These are phyloP conservation scores for Chiloscyllium punctatum DNA, from an alignment of 2,797 vertebrate species.

Conservation along the genomic window DNA sequence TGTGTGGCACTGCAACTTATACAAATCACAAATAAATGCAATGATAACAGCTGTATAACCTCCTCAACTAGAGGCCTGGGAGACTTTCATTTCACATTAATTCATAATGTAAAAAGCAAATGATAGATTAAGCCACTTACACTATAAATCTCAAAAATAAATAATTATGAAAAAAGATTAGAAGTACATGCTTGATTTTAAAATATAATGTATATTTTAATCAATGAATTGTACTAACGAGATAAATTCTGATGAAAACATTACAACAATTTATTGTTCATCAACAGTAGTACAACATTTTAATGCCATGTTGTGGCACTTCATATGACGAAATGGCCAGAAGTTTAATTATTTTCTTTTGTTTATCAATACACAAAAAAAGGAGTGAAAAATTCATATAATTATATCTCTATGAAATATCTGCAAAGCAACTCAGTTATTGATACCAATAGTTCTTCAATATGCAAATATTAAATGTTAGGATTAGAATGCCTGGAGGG, in stretches of 20 bases:
- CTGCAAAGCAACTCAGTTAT: background rate
- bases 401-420: background rate
- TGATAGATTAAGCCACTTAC: background rate
- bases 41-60: background rate
- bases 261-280: background rate
- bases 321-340: background rate
- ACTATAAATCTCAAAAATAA: background rate
- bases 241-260: background rate
- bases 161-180: background rate
- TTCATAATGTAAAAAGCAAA: background rate
- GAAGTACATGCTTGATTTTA: background rate
- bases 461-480: background rate
- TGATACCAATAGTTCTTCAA: background rate
- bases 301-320: background rate
- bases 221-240: background rate
- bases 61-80: background rate
- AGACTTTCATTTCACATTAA: background rate
- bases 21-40: conserved; percentile 5
- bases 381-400: background rate
- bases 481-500: background rate
- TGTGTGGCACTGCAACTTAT: background rate
- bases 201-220: background rate
- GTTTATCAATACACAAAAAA: background rate
- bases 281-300: background rate
- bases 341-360: background rate